Base-by-base conservation (phyloP, 2,888 invertebrate genomes). In the Leucophora obtusa region DNA sequence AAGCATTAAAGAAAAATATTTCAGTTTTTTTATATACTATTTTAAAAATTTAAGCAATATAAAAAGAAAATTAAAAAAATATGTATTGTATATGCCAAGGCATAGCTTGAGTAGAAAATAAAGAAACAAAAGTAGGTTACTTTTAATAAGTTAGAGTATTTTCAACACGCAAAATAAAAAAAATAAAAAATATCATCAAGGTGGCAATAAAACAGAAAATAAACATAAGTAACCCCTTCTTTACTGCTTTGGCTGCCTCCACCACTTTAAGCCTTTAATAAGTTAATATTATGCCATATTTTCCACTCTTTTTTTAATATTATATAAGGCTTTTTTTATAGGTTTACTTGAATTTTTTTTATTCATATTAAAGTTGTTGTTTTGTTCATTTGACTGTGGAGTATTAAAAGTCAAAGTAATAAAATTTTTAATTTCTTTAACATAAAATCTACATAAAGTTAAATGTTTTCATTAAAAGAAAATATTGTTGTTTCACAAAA, bases 331-430 rank as follows among this genome's bases (percentile, higher is more conserved):
- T 28, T 77, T 77, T 53, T 28, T 77, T 72, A 72, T 66, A 47
- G 66, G 74, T 59, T 68, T 53, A 60, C 60, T 72, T 65, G 15
- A 35, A 63, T 70, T 38, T 28, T 47, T 35, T 69, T 35, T 28
- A 28, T 28, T 28, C 7, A 7, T 28, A 28, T 28, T 28, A 28
- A 28, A 28, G 4, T 28, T 53, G 14, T 38, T 35, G 33, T 33
- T 51, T 17, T 43, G 8, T 43, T n/a, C 28, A 14, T 28, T 43
- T 53, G 51, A 18, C 47, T 65, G 33, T 14, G 1, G 60, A 72
- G 18, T 56, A 63, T 59, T 79, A 75, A 80, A 72, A 80, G 66
- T 72, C 59, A 79, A 75, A 68, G 71, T 75, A 80, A 75, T 71
- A 66, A 80, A 80, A 71, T 60, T 68, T 80, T 75, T 80, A 75